These are phyloP conservation scores for Parazoanthus atlanticus DNA, from an alignment of 92 coral and sea anemone genomes.

Conservation along the genomic window DNA sequence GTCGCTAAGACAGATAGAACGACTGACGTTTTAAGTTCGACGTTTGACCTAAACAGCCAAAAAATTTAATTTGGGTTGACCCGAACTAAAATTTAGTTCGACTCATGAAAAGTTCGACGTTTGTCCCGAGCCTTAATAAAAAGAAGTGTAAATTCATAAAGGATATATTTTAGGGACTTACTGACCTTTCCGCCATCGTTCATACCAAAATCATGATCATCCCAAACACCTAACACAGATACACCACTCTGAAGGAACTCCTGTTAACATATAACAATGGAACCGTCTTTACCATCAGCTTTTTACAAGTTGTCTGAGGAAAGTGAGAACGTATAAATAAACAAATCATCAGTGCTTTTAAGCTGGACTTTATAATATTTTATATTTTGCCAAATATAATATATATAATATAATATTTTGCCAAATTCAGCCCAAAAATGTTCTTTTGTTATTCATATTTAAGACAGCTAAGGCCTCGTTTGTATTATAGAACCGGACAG, in stretches of 20 bases:
- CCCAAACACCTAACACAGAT: constrained; percentile 91
- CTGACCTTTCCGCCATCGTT: constrained; percentile 96
- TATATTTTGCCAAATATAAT: not conserved
- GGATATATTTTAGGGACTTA: not conserved
- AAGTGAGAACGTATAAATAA: not conserved
- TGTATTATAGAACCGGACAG: too few species aligned
- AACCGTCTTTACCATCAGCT: not conserved
- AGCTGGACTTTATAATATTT: not conserved
- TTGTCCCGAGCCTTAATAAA: too few species aligned
- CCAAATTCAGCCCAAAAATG: not conserved
- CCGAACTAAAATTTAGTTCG: too few species aligned
- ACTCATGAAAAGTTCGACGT: too few species aligned
- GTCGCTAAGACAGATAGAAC: too few species aligned
- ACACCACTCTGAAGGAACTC: constrained; percentile 76
- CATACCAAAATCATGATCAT: constrained; percentile 96
- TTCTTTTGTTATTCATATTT: too few species aligned
- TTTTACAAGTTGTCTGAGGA: not conserved
- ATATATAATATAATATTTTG: too few species aligned
- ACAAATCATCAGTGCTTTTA: not conserved
- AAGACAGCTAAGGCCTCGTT: too few species aligned
- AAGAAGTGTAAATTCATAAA: too few species aligned
- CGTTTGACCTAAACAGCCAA: too few species aligned
- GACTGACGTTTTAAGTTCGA: too few species aligned
- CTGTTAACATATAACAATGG: constrained; percentile 44
- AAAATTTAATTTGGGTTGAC: too few species aligned